phyloP scores from a whole-genome alignment of 1,140 invertebrate genomes.

The Saxidomus purpurata region DNA sequence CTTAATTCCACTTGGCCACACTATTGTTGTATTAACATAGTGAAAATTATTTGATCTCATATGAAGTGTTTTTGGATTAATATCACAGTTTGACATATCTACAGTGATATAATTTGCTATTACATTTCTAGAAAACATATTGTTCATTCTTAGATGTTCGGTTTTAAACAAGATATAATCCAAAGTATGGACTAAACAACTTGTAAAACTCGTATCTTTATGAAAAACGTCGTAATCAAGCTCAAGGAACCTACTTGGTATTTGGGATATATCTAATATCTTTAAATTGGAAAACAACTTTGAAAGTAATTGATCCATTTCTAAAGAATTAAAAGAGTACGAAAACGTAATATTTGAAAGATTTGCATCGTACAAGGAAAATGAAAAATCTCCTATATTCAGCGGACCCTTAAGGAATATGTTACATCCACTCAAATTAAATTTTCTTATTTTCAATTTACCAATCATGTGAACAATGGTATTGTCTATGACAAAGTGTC shows the following conservation, averaged over 20 bases:
- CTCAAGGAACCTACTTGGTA: background rate
- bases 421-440: background rate
- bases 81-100: background rate
- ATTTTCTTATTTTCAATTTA: too few relatives aligned
- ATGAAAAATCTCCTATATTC: background rate
- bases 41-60: background rate
- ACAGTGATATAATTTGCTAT: background rate
- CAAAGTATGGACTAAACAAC: background rate
- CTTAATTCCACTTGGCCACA: background rate
- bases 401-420: background rate
- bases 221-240: background rate
- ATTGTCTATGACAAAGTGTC: background rate
- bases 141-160: background rate
- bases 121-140: too few relatives aligned
- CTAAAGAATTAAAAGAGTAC: background rate
- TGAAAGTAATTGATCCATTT: background rate
- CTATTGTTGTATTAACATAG: background rate
- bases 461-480: background rate
- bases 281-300: background rate
- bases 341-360: background rate
- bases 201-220: background rate
- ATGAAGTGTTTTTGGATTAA: too few relatives aligned
- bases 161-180: background rate
- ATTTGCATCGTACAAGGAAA: background rate
- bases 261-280: background rate